A percentile compares a stretch with the other conserved stretches of the same genome.
phyloP scores from a whole-genome alignment of 2,888 invertebrate genomes.

The Melanostoma scalare region DNA sequence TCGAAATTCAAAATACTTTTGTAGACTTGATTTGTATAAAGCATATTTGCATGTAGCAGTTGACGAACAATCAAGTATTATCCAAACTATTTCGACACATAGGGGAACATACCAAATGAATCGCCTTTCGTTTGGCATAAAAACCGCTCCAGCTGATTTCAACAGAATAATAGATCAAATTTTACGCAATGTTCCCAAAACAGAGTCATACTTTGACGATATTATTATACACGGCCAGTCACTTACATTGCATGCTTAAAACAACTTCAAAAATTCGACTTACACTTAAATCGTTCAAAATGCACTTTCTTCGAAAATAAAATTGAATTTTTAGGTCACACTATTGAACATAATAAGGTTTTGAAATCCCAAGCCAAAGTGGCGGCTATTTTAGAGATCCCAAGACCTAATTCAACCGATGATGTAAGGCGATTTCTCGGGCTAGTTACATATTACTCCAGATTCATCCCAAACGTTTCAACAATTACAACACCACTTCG shows the following conservation, averaged over 20 bases:
- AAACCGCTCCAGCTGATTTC: constrained; percentile 60
- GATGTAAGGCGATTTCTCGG: constrained; percentile 60
- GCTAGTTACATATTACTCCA: constrained; percentile 59
- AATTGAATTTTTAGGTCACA: constrained; percentile 52
- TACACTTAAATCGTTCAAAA: constrained; percentile 53
- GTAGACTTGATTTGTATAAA: constrained; percentile 75
- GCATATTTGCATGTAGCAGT: constrained; percentile 72
- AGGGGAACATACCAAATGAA: constrained; percentile 35
- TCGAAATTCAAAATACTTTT: constrained; percentile 73
- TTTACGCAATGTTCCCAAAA: constrained; percentile 41
- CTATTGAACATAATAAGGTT: constrained; percentile 43
- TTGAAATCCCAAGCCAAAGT: constrained; percentile 53
- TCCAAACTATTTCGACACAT: constrained; percentile 36
- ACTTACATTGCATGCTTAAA: constrained; percentile 38
- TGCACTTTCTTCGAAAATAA: constrained; percentile 54
- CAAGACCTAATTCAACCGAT: constrained; percentile 51
- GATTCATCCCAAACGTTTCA: constrained; percentile 61
- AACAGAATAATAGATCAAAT: constrained; percentile 68
- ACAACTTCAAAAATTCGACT: constrained; percentile 59
- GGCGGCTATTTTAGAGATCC: constrained; percentile 39
- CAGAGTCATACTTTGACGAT: constrained; percentile 63
- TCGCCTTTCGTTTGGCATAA: constrained; percentile 46
- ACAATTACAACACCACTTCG: constrained; percentile 55
- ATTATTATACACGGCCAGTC: constrained; percentile 60
- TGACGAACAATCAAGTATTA: constrained; percentile 35